Evolutionary conservation across 2,113 vertebrate genomes (phyloP).

Genomic region (Salvator merianae): DNA sequence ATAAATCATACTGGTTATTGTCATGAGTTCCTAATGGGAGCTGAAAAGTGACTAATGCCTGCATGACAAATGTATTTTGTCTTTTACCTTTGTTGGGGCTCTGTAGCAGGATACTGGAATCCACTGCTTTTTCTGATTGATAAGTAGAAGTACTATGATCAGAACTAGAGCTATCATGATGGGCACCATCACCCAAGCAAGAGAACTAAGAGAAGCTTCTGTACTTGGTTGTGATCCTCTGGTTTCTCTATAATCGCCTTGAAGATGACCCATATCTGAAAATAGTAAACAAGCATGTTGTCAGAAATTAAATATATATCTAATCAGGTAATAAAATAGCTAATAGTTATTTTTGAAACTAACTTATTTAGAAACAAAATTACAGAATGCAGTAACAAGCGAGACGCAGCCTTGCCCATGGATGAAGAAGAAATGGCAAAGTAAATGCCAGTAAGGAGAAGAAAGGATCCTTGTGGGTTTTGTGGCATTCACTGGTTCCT

Average conservation of each 20-base stretch:
- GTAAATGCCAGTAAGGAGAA: too few species aligned
- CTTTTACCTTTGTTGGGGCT: conserved; percentile 84
- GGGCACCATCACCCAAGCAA: conserved; percentile 81
- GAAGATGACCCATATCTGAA: conserved; percentile 82
- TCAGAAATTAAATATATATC: background rate
- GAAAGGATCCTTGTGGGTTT: too few species aligned
- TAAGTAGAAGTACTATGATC: conserved; percentile 79
- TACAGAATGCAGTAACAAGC: too few species aligned
- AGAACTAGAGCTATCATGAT: conserved; percentile 79
- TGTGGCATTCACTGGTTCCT: too few species aligned
- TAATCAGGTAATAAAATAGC: background rate
- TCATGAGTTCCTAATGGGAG: too few species aligned
- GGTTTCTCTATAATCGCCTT: conserved; percentile 81
- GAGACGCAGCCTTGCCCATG: too few species aligned
- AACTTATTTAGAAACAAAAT: too few species aligned
- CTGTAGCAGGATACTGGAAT: conserved; percentile 87
- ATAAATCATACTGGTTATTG: too few species aligned
- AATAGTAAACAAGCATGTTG: conserved; percentile 28
- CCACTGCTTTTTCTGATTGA: conserved; percentile 90
- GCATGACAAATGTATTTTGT: background rate
- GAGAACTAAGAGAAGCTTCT: conserved; percentile 75
- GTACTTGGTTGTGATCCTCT: conserved; percentile 62
- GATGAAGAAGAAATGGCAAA: too few species aligned
- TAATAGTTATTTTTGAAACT: background rate
- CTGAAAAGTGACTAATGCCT: background rate